A percentile compares a stretch with the other conserved stretches of the same genome.
These are phyloP conservation scores for Calonectris borealis DNA, from an alignment of 2,113 vertebrate species.

Conservation along the genomic window DNA sequence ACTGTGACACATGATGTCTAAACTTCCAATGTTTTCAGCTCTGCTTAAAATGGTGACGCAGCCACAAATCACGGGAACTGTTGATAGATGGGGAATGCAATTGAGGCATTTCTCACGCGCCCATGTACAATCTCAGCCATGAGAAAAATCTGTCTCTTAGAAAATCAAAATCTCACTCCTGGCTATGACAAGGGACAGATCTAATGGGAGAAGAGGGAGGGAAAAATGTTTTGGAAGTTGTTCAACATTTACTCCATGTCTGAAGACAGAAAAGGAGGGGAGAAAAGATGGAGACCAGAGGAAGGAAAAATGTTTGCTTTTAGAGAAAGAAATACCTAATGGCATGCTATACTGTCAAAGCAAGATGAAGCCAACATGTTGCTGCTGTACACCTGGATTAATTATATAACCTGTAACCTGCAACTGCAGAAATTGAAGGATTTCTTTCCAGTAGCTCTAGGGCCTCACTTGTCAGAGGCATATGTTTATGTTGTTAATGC, in stretches of 20 bases:
- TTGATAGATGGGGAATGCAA: constrained; percentile 42
- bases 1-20: neutral
- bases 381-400: neutral
- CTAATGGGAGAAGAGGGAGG: neutral
- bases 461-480: constrained; percentile 27
- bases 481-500: neutral
- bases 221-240: neutral
- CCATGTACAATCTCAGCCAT: neutral
- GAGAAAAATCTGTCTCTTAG: constrained; percentile 32
- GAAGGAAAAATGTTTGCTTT: neutral
- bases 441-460: constrained; percentile 6
- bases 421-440: neutral
- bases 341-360: neutral
- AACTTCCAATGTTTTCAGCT: neutral
- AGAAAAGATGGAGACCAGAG: neutral
- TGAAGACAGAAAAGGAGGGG: neutral
- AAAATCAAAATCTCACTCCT: constrained; percentile 13
- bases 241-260: neutral
- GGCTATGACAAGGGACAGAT: neutral
- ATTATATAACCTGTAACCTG: neutral
- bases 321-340: neutral
- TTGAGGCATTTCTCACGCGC: neutral
- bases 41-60: neutral
- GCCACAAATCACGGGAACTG: constrained; percentile 32
- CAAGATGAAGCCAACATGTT: neutral